A percentile compares a stretch with the other conserved stretches of the same genome.
Evolutionary conservation across 2,113 vertebrate species (phyloP).

Genomic region (Penelope pileata): DNA sequence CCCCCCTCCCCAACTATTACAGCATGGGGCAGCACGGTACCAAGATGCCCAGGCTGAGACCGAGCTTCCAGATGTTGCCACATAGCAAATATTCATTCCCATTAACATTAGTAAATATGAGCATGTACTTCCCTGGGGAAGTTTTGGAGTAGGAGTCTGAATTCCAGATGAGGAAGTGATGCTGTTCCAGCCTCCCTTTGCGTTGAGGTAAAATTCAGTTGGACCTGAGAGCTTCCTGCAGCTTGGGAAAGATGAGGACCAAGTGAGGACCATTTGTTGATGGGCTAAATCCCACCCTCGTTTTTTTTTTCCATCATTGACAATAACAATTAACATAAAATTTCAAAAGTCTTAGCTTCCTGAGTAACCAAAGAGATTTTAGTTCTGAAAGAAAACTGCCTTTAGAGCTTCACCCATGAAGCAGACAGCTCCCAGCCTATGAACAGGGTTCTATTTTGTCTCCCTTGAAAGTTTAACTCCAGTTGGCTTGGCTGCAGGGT

Average conservation of each 20-base stretch:
- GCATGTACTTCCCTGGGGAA: not conserved
- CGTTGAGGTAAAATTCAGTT: not conserved
- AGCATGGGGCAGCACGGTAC: not conserved
- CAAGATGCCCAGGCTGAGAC: not conserved
- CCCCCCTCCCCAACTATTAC: not conserved
- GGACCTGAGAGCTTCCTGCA: not conserved
- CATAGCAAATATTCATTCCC: not conserved
- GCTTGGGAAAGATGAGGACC: not conserved
- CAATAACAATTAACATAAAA: not conserved
- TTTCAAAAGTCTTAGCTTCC: not conserved
- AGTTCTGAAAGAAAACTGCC: not conserved
- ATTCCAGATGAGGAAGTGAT: not conserved
- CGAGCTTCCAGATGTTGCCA: not conserved
- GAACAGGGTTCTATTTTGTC: rapidly evolving
- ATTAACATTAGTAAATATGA: not conserved
- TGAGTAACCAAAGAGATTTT: not conserved
- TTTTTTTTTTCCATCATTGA: not conserved
- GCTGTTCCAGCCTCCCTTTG: not conserved
- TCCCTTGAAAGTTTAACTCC: not conserved
- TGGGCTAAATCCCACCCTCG: not conserved
- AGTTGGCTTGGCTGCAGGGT: not conserved
- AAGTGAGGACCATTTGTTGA: not conserved
- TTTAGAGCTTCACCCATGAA: not conserved
- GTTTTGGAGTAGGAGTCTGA: not conserved
- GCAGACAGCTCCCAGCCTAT: not conserved